Percentiles rank a stretch among this genome's conserved stretches.
Conservation (phyloP, 2,888 invertebrate species). For the Ctenicera cuprea region DNA sequence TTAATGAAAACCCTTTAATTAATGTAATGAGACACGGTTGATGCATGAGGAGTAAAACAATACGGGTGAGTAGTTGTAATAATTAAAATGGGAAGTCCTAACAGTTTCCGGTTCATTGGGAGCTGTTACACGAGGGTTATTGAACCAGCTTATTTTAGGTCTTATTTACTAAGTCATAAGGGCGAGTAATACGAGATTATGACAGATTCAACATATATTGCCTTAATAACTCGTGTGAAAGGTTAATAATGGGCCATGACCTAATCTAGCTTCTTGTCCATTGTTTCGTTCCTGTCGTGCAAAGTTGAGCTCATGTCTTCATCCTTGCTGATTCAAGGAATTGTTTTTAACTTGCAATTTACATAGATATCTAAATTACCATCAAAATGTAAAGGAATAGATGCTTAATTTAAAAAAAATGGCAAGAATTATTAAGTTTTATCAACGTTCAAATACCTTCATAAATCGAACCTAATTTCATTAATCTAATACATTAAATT, state of each 20-base stretch:
- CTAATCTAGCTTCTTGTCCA: conserved; percentile 50
- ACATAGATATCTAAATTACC: too few relatives aligned
- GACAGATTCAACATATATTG: conserved; percentile 40
- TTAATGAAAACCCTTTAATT: not conserved
- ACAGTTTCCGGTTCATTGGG: conserved; percentile 54
- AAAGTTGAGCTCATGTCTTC: conserved; percentile 12
- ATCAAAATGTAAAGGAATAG: too few relatives aligned
- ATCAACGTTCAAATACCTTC: too few relatives aligned
- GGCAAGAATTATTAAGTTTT: too few relatives aligned
- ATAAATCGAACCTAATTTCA: too few relatives aligned
- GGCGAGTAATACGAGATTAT: conserved; percentile 23
- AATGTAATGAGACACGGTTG: not conserved
- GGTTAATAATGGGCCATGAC: conserved; percentile 63
- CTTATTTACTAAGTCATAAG: conserved; percentile 51
- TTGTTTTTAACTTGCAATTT: too few relatives aligned
- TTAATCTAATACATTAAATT: too few relatives aligned
- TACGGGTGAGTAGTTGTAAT: conserved; percentile 44
- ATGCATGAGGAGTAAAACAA: conserved; percentile 46
- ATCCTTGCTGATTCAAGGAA: not conserved
- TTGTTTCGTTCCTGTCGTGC: conserved; percentile 41
- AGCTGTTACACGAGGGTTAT: conserved; percentile 52
- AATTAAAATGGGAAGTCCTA: conserved; percentile 53
- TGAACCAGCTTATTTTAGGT: conserved; percentile 56
- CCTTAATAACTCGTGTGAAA: conserved; percentile 63
- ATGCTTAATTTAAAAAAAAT: too few relatives aligned